phyloP scores from a whole-genome alignment of 2,797 vertebrate genomes.

The Paguma larvata region DNA sequence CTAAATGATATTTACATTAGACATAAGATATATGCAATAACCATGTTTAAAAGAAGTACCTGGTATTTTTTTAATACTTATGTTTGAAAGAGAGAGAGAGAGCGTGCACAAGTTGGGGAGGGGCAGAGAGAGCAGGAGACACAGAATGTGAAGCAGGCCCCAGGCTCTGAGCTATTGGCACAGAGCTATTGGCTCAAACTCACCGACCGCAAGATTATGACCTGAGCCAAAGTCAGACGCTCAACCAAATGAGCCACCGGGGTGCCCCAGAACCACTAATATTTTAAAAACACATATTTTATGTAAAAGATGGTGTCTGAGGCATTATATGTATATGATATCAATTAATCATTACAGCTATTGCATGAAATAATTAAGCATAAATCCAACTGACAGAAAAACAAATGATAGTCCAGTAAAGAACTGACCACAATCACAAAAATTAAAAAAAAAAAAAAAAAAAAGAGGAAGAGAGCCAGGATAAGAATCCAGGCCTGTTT shows the following conservation, averaged over 20 bases:
- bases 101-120: too few relatives aligned
- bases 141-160: too few relatives aligned
- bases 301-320: not conserved
- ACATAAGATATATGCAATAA: not conserved
- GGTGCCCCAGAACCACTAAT: too few relatives aligned
- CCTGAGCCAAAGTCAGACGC: too few relatives aligned
- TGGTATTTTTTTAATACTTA: too few relatives aligned
- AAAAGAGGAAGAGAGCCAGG: not conserved
- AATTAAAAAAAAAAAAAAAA: not conserved
- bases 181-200: too few relatives aligned
- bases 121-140: too few relatives aligned
- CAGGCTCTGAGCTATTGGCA: too few relatives aligned
- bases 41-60: constrained; percentile 32
- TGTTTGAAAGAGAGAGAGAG: too few relatives aligned
- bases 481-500: constrained; percentile 13
- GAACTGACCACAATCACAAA: not conserved
- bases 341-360: not conserved
- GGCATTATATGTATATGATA: not conserved
- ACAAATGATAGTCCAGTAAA: not conserved
- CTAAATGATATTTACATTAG: not conserved
- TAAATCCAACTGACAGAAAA: not conserved
- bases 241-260: too few relatives aligned
- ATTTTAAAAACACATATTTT: constrained; percentile 13
- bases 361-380: not conserved
- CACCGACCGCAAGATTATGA: too few relatives aligned